Evolutionary conservation across 2,888 invertebrate species (phyloP), one percentile per base, ranked within the genome.

Genomic region (Ectobius pallidus): DNA sequence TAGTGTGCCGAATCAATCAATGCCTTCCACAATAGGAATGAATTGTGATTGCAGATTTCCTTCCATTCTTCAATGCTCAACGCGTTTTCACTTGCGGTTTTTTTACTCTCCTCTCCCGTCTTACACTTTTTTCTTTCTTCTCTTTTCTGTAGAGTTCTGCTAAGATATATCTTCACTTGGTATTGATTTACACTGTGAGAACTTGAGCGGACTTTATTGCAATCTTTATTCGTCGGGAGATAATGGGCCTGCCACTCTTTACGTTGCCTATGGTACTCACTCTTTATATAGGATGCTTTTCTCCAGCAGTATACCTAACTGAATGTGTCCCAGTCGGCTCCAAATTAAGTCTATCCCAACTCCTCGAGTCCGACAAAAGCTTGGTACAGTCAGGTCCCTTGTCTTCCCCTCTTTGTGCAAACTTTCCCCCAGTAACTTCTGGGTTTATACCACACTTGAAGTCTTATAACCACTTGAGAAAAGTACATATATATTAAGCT

Each of bases 241-340:
- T 52, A 25, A 52, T 25, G 52, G 52, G 16, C 52, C 52, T 25
- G 52, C 52, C 52, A 52, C 25, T 52, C 52, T 14, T 39, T 39
- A 14, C 6, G 14, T 39, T 39, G 39, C 14, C 39, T 9, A 14
- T 39, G 39, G 39, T 14, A 39, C 39, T 39, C 39, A 39, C 39
- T 39, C 6, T 6, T 3, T 3, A 0, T 25, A 0, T 9, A 22
- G 25, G 52, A 14, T 22, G 9, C 22, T 52, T 52, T n/a, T 3
- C 52, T 52, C 3, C 52, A 14, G 14, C 52, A 4, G 7, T 3
- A 18, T 25, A 9, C 52, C 52, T 22, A 1, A 25, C 11, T 9
- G 2, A 52, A 52, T 52, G 52, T 1, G 52, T 52, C 52, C 52
- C 52, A 25, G 52, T 52, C 20, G 52, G 25, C 52, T 49, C 16